A percentile compares a stretch with the other conserved stretches of the same genome.
Evolutionary conservation across 1,140 invertebrate species (phyloP).

Genomic region (Drosophila sp.): DNA sequence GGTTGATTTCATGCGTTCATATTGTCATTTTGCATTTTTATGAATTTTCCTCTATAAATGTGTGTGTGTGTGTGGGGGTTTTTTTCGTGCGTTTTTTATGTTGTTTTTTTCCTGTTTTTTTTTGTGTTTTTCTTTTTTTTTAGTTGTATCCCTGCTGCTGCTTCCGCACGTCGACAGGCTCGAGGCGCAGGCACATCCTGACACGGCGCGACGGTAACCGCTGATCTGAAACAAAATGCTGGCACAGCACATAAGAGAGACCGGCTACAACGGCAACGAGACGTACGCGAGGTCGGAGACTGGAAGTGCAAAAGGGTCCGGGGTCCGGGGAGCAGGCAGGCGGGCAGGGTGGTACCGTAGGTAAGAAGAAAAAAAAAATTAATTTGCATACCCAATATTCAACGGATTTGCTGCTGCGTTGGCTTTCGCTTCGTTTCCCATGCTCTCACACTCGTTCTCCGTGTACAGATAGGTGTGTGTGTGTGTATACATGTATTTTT

Average conservation of each 20-base stretch:
- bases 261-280: neutral
- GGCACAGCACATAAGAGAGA: constrained; percentile 54
- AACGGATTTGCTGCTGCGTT: constrained; percentile 51
- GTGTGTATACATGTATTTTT: constrained; percentile 5
- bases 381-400: constrained; percentile 78
- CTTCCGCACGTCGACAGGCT: constrained; percentile 23
- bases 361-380: constrained; percentile 60
- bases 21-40: constrained; percentile 20
- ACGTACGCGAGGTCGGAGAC: neutral
- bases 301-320: neutral
- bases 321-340: neutral
- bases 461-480: constrained; percentile 1
- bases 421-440: constrained; percentile 31
- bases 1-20: constrained; percentile 24
- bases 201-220: constrained; percentile 39
- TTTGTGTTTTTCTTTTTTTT: constrained; percentile 9
- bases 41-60: neutral
- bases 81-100: constrained; percentile 2
- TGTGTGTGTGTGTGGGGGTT: neutral
- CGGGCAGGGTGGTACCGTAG: neutral
- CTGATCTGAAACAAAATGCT: constrained; percentile 56
- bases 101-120: constrained; percentile 7
- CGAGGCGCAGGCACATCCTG: constrained; percentile 20
- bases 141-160: constrained; percentile 9
- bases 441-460: neutral